phyloP scores from a whole-genome alignment of 2,888 invertebrate genomes.

The Arrhopalites spinosus region DNA sequence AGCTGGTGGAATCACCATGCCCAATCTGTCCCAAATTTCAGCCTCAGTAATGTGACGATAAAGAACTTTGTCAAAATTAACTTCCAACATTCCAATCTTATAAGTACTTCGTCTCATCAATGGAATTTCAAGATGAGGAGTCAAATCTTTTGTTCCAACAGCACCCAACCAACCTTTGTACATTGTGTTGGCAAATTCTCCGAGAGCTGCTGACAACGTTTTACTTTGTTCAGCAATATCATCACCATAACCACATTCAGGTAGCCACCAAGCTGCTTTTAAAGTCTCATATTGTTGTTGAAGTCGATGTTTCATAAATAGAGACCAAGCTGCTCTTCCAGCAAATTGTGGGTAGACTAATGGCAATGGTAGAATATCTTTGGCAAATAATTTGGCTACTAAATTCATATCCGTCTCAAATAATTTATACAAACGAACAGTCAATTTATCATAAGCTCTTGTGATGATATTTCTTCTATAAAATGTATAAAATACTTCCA shows the following conservation, averaged over 20 bases:
- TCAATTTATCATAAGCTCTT: conserved; percentile 63
- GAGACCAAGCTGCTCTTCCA: conserved; percentile 49
- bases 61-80: conserved; percentile 63
- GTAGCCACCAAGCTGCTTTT: conserved; percentile 77
- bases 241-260: conserved; percentile 72
- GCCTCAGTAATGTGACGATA: conserved; percentile 49
- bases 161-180: conserved; percentile 62
- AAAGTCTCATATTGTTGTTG: conserved; percentile 63
- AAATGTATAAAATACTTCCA: conserved; percentile 78
- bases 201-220: conserved; percentile 59
- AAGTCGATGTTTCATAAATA: conserved; percentile 48
- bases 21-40: conserved; percentile 53
- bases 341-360: conserved; percentile 44
- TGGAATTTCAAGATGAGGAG: conserved; percentile 66
- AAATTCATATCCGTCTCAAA: conserved; percentile 72
- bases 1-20: conserved; percentile 47
- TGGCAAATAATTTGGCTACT: conserved; percentile 60
- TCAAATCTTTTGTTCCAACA: conserved; percentile 59
- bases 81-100: conserved; percentile 56
- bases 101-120: conserved; percentile 74
- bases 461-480: conserved; percentile 68
- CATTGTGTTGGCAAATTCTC: conserved; percentile 63
- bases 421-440: conserved; percentile 66
- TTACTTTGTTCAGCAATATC: conserved; percentile 74
- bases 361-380: conserved; percentile 47